phyloP scores from a whole-genome alignment of 2,113 vertebrate species.

The Eurypyga helias region DNA sequence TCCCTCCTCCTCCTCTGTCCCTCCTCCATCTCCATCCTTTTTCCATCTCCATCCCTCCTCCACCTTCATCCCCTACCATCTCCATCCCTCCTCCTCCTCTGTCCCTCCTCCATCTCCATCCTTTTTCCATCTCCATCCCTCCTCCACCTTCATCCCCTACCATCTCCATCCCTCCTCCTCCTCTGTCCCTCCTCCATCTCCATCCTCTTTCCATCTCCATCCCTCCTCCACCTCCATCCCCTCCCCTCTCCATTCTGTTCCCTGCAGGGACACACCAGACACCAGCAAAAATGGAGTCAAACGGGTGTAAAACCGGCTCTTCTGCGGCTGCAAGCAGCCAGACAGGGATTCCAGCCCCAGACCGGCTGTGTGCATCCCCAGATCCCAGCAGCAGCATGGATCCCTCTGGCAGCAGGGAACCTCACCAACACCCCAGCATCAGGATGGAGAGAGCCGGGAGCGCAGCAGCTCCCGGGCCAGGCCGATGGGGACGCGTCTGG shows the following conservation, averaged over 20 bases:
- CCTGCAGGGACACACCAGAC: rapidly evolving
- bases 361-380: background rate
- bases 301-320: background rate
- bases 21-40: background rate
- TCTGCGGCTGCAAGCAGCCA: rapidly evolving
- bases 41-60: background rate
- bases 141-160: background rate
- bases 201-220: background rate
- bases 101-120: too few relatives aligned
- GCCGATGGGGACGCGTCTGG: rapidly evolving
- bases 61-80: too few relatives aligned
- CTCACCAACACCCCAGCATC: rapidly evolving
- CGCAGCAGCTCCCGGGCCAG: rapidly evolving
- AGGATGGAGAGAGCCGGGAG: rapidly evolving
- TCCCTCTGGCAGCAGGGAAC: background rate
- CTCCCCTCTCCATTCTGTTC: too few relatives aligned
- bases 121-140: background rate
- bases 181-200: background rate
- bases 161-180: too few relatives aligned
- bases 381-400: background rate
- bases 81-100: background rate
- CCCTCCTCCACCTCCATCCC: background rate
- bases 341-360: background rate
- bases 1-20: too few relatives aligned
- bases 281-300: background rate